Percentiles rank a stretch among this genome's conserved stretches.
Evolutionary conservation across 2,113 vertebrate species (phyloP).

Genomic region (crab-eating macaque (Macaca fascicularis)): T2T-MFA8v1.1 NC_088381.1:12502001-12502500

Average conservation of each 20-base stretch:
- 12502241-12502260: constrained; percentile 26
- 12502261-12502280: constrained; percentile 45
- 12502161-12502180: constrained; percentile 43
- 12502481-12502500: background rate
- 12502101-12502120: background rate
- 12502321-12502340: background rate
- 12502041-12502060: background rate
- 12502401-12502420: background rate
- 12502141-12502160: background rate
- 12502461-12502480: background rate
- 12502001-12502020: background rate
- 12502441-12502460: background rate
- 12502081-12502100: background rate
- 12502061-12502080: background rate
- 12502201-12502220: constrained; percentile 13
- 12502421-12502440: background rate
- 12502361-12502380: background rate
- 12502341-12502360: background rate
- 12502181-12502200: constrained; percentile 32
- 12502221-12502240: constrained; percentile 42
- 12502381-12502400: background rate
- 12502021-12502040: background rate
- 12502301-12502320: constrained; percentile 41
- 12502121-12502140: background rate
- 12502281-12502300: constrained; percentile 41